Evolutionary conservation across 2,113 vertebrate genomes (phyloP).

Genomic region (Tragelaphus imberbis): DNA sequence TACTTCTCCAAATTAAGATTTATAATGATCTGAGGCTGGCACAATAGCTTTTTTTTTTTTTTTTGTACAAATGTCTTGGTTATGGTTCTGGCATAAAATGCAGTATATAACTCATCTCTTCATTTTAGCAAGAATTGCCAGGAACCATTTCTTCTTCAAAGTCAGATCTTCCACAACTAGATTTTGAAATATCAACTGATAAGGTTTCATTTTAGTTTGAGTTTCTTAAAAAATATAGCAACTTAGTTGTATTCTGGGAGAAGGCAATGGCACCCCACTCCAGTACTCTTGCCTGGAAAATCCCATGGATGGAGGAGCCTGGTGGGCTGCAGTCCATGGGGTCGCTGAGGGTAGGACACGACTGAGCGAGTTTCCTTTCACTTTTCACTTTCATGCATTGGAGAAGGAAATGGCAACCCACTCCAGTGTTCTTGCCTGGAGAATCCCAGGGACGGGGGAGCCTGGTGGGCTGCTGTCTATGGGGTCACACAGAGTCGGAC

Average conservation of each 20-base stretch:
- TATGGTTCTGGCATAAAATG: neutral
- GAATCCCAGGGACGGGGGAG: too few species aligned
- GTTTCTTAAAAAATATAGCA: neutral
- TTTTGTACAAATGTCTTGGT: neutral
- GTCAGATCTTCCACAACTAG: neutral
- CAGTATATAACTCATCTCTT: neutral
- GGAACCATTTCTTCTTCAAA: neutral
- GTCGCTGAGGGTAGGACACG: too few species aligned
- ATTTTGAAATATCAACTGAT: neutral
- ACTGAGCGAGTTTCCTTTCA: too few species aligned
- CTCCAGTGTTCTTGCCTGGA: too few species aligned
- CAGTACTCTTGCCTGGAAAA: too few species aligned
- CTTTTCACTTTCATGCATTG: too few species aligned
- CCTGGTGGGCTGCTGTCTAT: too few species aligned
- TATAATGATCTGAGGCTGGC: neutral
- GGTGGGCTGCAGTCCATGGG: too few species aligned
- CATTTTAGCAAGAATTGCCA: neutral
- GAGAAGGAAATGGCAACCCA: too few species aligned
- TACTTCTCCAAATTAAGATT: neutral
- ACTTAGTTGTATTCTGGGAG: neutral
- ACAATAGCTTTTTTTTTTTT: neutral
- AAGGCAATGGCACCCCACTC: too few species aligned
- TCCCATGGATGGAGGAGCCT: too few species aligned
- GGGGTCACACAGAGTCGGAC: too few species aligned
- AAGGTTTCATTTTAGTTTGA: neutral